A percentile compares a stretch with the other conserved stretches of the same genome.
Conservation (phyloP, 2,797 vertebrate genomes). For the Mormyrops attenuatus region DNA sequence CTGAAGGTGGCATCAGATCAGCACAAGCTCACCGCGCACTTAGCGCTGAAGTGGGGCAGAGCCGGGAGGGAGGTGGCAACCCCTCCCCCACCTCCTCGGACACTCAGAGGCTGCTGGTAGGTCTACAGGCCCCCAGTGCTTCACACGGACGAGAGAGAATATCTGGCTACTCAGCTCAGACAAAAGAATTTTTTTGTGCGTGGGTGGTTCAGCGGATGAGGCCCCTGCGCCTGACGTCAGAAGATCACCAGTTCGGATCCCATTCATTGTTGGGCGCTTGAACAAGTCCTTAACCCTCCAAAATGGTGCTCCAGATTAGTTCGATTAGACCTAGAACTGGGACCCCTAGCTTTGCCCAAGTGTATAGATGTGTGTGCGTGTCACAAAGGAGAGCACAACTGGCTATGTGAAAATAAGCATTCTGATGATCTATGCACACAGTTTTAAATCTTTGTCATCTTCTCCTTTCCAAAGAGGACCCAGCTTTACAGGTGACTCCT, state of each 20-base stretch:
- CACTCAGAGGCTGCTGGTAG: not conserved
- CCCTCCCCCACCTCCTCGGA: not conserved
- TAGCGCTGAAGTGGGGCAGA: not conserved
- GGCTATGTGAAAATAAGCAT: not conserved
- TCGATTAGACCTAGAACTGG: too few relatives aligned
- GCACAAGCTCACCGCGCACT: not conserved
- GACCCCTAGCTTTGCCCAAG: too few relatives aligned
- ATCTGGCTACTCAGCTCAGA: not conserved
- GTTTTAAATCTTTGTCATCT: not conserved
- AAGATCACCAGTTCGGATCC: not conserved
- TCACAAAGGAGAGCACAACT: too few relatives aligned
- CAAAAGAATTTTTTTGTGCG: not conserved
- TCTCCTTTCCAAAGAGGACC: not conserved
- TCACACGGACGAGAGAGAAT: not conserved
- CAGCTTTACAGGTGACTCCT: not conserved
- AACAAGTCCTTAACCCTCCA: not conserved
- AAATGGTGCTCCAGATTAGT: not conserved
- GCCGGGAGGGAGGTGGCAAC: not conserved
- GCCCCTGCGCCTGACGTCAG: not conserved
- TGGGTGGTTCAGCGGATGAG: not conserved
- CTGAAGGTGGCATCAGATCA: slow-evolving; percentile 35
- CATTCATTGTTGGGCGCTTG: not conserved
- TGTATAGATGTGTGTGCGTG: too few relatives aligned
- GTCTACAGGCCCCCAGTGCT: not conserved
- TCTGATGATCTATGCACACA: not conserved